These are phyloP conservation scores for Hyppa rectilinea DNA, from an alignment of 2,888 invertebrate genomes.

Conservation along the genomic window DNA sequence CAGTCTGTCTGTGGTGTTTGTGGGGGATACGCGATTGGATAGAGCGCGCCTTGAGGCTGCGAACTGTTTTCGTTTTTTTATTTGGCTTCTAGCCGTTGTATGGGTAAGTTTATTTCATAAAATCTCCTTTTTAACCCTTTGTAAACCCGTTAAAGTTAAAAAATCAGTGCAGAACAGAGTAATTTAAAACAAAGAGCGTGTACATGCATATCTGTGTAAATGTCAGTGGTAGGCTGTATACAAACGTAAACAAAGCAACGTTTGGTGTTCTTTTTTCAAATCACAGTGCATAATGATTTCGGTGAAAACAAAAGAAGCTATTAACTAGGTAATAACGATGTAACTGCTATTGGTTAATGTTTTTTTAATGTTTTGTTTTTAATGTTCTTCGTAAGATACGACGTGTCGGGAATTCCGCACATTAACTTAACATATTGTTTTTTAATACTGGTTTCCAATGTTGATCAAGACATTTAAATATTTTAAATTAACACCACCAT, in stretches of 20 bases:
- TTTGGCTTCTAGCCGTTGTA: conserved; percentile 91
- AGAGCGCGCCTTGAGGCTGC: conserved; percentile 84
- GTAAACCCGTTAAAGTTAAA: conserved; percentile 28
- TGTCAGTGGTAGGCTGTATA: conserved; percentile 46
- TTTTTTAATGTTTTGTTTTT: conserved; percentile 9
- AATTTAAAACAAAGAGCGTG: conserved; percentile 57
- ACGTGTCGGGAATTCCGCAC: conserved; percentile 14
- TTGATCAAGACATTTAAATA: not conserved
- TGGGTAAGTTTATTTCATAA: conserved; percentile 84
- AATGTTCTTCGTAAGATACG: not conserved
- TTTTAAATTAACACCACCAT: not conserved
- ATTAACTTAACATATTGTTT: conserved; percentile 1
- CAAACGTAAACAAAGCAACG: conserved; percentile 64
- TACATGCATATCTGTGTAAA: conserved; percentile 56
- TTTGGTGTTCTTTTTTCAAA: conserved; percentile 50
- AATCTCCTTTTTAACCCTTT: conserved; percentile 33
- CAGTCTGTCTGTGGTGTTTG: conserved; percentile 85
- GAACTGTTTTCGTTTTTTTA: conserved; percentile 89
- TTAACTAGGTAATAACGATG: not conserved
- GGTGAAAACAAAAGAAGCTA: not conserved
- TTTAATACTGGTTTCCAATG: not conserved
- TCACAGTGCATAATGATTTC: conserved; percentile 7
- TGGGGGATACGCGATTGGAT: conserved; percentile 78
- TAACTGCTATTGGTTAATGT: not conserved
- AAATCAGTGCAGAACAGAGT: conserved; percentile 2